A percentile compares a stretch with the other conserved stretches of the same genome.
Conservation (phyloP, 2,888 invertebrate genomes). For the Pristionchus arcanus region DNA sequence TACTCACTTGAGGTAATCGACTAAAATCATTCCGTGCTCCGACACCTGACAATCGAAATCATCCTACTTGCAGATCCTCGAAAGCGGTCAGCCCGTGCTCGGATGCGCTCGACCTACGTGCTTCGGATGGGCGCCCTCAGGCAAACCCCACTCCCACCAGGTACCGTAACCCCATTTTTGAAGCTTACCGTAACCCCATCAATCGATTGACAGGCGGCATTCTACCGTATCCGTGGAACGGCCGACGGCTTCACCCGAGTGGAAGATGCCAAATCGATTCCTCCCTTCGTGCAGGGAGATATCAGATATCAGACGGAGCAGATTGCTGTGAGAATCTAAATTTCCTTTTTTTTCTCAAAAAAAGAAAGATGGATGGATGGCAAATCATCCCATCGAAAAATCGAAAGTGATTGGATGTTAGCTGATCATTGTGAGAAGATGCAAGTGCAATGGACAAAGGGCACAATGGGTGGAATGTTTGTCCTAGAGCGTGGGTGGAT, state of each 20-base stretch:
- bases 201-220: constrained; percentile 34
- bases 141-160: constrained; percentile 58
- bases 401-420: not conserved
- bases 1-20: constrained; percentile 68
- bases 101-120: constrained; percentile 76
- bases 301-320: constrained; percentile 60
- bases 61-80: constrained; percentile 60
- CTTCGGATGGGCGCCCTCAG: constrained; percentile 73
- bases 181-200: not conserved
- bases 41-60: not conserved
- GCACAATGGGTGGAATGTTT: too few relatives aligned
- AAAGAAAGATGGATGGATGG: too few relatives aligned
- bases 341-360: too few relatives aligned
- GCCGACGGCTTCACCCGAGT: constrained; percentile 56
- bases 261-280: constrained; percentile 62
- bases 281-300: constrained; percentile 61
- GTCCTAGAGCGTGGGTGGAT: too few relatives aligned
- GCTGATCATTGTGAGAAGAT: too few relatives aligned
- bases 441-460: too few relatives aligned
- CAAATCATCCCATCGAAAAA: too few relatives aligned
- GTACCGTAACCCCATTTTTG: not conserved
- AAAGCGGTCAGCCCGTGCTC: constrained; percentile 67
- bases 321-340: constrained; percentile 62
- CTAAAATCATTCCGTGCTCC: too few relatives aligned
- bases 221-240: constrained; percentile 55